Evolutionary conservation across 1,140 invertebrate species (phyloP), one percentile per base, ranked within the genome.

Genomic region (Gonatopus flavifemur): DNA sequence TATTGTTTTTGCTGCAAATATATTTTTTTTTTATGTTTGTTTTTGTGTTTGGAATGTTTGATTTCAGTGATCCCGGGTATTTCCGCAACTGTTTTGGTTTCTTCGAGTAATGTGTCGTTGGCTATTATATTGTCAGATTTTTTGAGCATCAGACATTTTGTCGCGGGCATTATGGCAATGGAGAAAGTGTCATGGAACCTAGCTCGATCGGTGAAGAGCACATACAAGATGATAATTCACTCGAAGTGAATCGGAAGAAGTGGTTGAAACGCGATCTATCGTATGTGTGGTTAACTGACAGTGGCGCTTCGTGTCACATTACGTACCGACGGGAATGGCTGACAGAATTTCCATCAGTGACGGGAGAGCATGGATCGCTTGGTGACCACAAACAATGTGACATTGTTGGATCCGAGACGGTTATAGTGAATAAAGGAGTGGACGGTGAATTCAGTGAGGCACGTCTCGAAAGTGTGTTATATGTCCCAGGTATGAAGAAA

Each of bases 401-500:
- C n/a, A 28, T 54, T 12, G 16, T 21, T n/a, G 47, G 50, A 13
- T 25, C 24, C 15, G 55, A 46, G 31, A 46, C 40, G 13, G 18
- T 57, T 19, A 16, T n/a, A 2, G 36, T 57, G 22, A 31, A 53
- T 8, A 39, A 16, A 24, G 16, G 35, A 5, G 36, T 49, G 24
- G 36, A 49, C n/a, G 31, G 37, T 16, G 21, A 46, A 24, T 50
- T 21, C 32, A 16, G 20, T 30, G 40, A 28, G 16, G 21, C 35
- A 5, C n/a, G 22, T 16, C 38, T 58, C 22, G 40, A 46, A 22
- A 49, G 57, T 31, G 53, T 56, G 19, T 38, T 49, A 18, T 50
- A 46, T 37, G 49, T 57, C 9, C 54, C 57, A 13, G 19, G 28
- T 10, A 12, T 52, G 3, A 10, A 18, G 7, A n/a, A 52, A 39